Evolutionary conservation across 2,888 invertebrate species (phyloP).

Genomic region (Phengaris arion): DNA sequence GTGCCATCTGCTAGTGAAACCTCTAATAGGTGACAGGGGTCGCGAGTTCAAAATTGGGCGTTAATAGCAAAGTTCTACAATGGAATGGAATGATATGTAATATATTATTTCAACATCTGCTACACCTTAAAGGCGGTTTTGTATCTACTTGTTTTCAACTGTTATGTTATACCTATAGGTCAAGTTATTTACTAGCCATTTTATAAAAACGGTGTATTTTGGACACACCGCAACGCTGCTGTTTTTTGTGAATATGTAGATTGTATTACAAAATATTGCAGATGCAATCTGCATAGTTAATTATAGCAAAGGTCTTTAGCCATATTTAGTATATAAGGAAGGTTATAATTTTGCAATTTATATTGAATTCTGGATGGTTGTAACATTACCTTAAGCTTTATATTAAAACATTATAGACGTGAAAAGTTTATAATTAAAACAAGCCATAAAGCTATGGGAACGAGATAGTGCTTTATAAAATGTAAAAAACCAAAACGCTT

Average conservation of each 20-base stretch:
- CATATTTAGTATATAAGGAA: too few species aligned
- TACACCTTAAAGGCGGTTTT: conserved; percentile 3
- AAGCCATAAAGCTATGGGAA: too few species aligned
- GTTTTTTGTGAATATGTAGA: background rate
- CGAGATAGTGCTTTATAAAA: background rate
- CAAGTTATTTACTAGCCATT: background rate
- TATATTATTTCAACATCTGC: conserved; percentile 11
- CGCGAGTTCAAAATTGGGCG: conserved; percentile 12
- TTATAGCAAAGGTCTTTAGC: background rate
- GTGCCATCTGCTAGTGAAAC: conserved; percentile 14
- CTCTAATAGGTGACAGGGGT: conserved; percentile 16
- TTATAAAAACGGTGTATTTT: background rate
- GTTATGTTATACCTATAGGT: background rate
- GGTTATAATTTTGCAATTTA: background rate
- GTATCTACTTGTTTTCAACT: background rate
- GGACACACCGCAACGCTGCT: background rate
- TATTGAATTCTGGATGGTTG: too few species aligned
- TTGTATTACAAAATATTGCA: background rate
- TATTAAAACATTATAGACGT: background rate
- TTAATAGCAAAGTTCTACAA: background rate
- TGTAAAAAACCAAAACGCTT: background rate
- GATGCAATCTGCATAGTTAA: background rate
- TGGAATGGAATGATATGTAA: background rate
- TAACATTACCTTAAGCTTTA: too few species aligned
- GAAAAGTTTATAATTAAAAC: background rate